Conservation (phyloP, 2,113 vertebrate species). For the Erythrocercus mccallii region DNA sequence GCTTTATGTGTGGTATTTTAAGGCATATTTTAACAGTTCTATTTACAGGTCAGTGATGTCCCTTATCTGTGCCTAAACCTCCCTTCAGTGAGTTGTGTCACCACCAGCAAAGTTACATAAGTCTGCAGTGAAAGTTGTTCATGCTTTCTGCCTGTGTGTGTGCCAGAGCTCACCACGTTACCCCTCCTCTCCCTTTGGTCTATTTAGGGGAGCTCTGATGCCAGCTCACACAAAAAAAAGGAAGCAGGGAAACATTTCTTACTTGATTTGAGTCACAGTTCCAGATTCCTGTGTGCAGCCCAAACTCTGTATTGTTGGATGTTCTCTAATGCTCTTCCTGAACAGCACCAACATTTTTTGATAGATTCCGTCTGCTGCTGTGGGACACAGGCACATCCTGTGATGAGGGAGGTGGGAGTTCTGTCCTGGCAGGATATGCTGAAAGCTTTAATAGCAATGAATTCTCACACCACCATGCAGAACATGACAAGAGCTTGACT, state of each 20-base stretch:
- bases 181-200: not conserved
- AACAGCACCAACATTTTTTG: not conserved
- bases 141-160: not conserved
- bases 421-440: accelerated
- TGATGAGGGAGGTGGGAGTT: not conserved
- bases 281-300: not conserved
- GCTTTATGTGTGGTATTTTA: not conserved
- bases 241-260: not conserved
- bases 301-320: not conserved
- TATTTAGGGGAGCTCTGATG: not conserved
- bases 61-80: not conserved
- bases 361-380: not conserved
- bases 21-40: not conserved
- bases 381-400: accelerated
- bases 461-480: accelerated
- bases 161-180: not conserved
- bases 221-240: not conserved
- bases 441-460: not conserved
- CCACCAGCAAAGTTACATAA: not conserved
- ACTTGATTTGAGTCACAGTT: not conserved
- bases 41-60: not conserved
- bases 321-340: not conserved
- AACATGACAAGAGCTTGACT: not conserved
- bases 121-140: not conserved
- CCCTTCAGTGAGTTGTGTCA: not conserved